These are phyloP conservation scores for Eremophila alpestris DNA, from an alignment of 2,797 vertebrate genomes.

Conservation along the genomic window DNA sequence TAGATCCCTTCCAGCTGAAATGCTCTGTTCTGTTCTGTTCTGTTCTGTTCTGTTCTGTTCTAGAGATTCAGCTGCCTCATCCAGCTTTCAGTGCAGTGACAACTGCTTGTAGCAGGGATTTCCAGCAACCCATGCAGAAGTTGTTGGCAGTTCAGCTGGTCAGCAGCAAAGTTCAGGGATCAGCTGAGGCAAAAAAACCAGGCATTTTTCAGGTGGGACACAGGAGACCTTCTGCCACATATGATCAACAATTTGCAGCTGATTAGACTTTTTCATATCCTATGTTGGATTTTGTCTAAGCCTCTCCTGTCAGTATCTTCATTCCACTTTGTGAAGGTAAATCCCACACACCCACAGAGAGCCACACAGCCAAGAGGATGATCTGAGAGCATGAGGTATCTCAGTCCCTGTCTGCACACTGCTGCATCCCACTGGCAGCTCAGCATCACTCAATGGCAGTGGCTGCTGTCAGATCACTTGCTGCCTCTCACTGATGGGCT, in stretches of 20 bases:
- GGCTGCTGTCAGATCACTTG: neutral
- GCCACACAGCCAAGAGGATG: neutral
- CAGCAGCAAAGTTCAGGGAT: neutral
- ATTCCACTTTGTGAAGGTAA: neutral
- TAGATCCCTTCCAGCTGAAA: neutral
- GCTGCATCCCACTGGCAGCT: neutral
- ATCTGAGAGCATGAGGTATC: neutral
- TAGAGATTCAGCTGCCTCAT: neutral
- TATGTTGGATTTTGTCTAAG: neutral
- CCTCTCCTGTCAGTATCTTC: neutral
- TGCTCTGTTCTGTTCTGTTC: neutral
- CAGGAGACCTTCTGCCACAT: neutral
- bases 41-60: neutral
- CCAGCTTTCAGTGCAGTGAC: neutral
- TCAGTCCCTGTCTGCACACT: neutral
- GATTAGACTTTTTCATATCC: neutral
- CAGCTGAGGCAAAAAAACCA: neutral
- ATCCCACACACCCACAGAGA: neutral
- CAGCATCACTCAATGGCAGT: neutral
- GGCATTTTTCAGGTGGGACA: neutral
- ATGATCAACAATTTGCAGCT: fast-evolving
- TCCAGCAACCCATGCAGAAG: neutral
- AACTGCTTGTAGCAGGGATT: neutral
- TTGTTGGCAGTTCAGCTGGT: neutral
- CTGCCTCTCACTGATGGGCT: neutral